Evolutionary conservation across 2,888 invertebrate genomes (phyloP), one percentile per base, ranked within the genome.

Genomic region (Lasioglossum malachurum): DNA sequence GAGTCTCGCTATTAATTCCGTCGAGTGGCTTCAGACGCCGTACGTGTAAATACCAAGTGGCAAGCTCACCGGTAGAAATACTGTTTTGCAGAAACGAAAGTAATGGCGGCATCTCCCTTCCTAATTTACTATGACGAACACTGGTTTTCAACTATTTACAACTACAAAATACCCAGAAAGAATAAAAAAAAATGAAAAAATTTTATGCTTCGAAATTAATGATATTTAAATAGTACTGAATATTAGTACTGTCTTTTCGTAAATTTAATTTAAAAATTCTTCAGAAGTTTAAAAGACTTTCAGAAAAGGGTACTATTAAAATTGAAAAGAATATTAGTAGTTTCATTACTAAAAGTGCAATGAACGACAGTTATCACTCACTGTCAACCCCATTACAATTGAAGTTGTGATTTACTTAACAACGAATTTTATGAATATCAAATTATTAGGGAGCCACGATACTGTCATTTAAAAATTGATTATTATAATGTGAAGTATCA

Each of bases 1-100:
- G 83, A 73, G 80, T 89, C 86, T 89, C 80, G 82, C 84, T 87
- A 88, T 89, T 89, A 91, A 92, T 91, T 89, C 88, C 75, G 44
- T 57, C 87, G 82, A 86, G 69, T 71, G 86, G 67, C 80, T 75
- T 76, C 77, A 75, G 71, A 81, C 64, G 64, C 19, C 75, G 87
- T 83, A 83, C 73, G 38, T 84, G 86, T 79, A 90, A 91, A 91
- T 91, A 91, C 84, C 89, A 90, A 88, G 46, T 73, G 82, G 35
- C 57, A 79, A 78, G 69, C 82, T 87, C 79, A 35, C 75, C 67
- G 73, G 44, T 72, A 41, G 75, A 82, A 78, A 83, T 72, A 60
- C 44, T 75, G 78, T 76, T 84, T 86, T 87, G 64, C 60, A 82
- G 79, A 84, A 83, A 81, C 77, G 83, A 89, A 90, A 88, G 86